These are phyloP conservation scores for Galaxias olidus DNA, from an alignment of 2,797 vertebrate species.

Conservation along the genomic window DNA sequence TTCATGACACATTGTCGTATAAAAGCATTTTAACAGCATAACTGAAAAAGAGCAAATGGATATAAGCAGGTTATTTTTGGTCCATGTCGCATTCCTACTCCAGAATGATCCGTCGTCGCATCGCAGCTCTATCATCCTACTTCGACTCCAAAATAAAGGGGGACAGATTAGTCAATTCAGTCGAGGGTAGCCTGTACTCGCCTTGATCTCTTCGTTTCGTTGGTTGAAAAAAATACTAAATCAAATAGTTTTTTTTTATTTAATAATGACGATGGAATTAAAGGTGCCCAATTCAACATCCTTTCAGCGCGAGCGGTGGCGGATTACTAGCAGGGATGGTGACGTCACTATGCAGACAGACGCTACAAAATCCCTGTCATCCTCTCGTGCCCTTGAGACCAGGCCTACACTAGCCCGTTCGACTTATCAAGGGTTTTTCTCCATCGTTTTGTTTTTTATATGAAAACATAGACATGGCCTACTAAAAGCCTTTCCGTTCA, in stretches of 20 bases:
- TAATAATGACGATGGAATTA: background rate
- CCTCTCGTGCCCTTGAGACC: constrained; percentile 9
- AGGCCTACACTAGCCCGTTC: background rate
- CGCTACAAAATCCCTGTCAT: constrained; percentile 18
- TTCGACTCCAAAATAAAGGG: background rate
- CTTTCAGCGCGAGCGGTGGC: constrained; percentile 41
- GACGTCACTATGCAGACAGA: constrained; percentile 65
- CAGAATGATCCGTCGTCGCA: constrained; percentile 1
- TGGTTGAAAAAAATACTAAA: too few relatives aligned
- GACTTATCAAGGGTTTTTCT: background rate
- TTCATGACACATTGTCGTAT: background rate
- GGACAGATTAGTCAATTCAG: too few relatives aligned
- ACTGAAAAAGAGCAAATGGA: background rate
- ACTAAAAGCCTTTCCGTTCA: background rate
- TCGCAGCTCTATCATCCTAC: constrained; percentile 7
- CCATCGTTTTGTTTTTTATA: background rate
- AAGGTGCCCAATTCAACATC: constrained; percentile 35
- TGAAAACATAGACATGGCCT: background rate
- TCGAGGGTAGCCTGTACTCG: too few relatives aligned
- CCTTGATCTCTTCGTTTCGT: too few relatives aligned
- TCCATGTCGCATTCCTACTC: constrained; percentile 25
- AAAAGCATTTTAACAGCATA: background rate
- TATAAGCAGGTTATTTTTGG: background rate
- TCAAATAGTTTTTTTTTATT: too few relatives aligned
- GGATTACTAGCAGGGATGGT: constrained; percentile 46